Evolutionary conservation across 2,888 invertebrate species (phyloP).

Genomic region (Drosophila borborema): DNA sequence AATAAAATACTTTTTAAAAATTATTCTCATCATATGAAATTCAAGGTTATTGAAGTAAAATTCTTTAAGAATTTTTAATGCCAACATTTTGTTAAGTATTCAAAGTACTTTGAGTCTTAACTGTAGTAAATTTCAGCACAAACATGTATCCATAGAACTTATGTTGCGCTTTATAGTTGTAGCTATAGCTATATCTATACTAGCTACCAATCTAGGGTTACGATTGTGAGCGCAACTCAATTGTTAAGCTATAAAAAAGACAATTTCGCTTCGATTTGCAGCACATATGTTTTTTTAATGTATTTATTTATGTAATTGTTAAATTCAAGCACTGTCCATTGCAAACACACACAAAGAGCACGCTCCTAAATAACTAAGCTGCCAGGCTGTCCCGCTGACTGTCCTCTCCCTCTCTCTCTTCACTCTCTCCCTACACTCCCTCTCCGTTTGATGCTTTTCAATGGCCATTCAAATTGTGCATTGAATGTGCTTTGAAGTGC

Average conservation of each 20-base stretch:
- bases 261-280: conserved; percentile 13
- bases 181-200: not conserved
- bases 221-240: not conserved
- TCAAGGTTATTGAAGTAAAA: no score
- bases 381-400: not conserved
- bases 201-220: no score
- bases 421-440: not conserved
- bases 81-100: no score
- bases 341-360: conserved; percentile 6
- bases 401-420: not conserved
- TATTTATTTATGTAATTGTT: conserved; percentile 44
- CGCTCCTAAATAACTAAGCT: conserved; percentile 21
- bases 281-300: conserved; percentile 39
- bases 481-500: conserved; percentile 53
- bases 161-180: not conserved
- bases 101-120: not conserved
- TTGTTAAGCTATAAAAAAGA: conserved; percentile 2
- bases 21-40: no score
- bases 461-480: conserved; percentile 61
- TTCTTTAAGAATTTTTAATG: no score
- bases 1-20: no score
- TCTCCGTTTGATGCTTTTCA: conserved; percentile 21
- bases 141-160: no score
- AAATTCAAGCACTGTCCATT: conserved; percentile 33
- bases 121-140: not conserved